These are phyloP conservation scores for Sinhomidia bicolor DNA, from an alignment of 2,888 invertebrate species.

Conservation along the genomic window DNA sequence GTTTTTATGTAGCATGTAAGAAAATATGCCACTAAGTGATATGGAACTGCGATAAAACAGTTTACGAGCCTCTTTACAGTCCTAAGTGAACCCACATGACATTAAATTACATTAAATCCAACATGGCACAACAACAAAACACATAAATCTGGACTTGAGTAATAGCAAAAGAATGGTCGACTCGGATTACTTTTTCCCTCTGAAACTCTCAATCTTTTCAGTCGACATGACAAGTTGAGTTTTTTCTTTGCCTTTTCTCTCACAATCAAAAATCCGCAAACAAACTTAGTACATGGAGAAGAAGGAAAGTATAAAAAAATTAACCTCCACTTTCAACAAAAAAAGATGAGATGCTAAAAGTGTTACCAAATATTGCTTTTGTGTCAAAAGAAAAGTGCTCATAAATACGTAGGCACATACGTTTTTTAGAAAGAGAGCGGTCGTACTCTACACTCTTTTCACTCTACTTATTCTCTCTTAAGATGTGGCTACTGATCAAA, in stretches of 20 bases:
- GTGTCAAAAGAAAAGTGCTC: not conserved
- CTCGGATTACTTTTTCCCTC: not conserved
- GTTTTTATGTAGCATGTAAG: not conserved
- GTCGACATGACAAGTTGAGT: not conserved
- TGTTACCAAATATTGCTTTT: not conserved
- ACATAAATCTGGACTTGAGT: not conserved
- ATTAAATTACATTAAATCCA: constrained; percentile 28
- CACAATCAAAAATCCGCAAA: not conserved
- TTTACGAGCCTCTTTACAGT: constrained; percentile 7
- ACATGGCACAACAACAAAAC: not conserved
- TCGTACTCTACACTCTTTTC: too few relatives aligned
- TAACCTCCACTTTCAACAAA: not conserved
- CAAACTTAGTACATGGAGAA: not conserved
- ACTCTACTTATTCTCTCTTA: not conserved
- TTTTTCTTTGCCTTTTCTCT: not conserved
- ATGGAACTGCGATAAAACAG: not conserved
- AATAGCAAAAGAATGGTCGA: not conserved
- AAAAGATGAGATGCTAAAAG: not conserved
- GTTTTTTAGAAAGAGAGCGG: too few relatives aligned
- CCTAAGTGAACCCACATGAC: not conserved
- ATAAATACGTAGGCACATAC: not conserved
- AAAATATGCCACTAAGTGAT: not conserved
- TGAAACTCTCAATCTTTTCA: not conserved
- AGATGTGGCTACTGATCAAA: not conserved
- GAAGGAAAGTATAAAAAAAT: not conserved